Conservation (phyloP, 2,113 vertebrate species). For the Phalacrocorax aristotelis region DNA sequence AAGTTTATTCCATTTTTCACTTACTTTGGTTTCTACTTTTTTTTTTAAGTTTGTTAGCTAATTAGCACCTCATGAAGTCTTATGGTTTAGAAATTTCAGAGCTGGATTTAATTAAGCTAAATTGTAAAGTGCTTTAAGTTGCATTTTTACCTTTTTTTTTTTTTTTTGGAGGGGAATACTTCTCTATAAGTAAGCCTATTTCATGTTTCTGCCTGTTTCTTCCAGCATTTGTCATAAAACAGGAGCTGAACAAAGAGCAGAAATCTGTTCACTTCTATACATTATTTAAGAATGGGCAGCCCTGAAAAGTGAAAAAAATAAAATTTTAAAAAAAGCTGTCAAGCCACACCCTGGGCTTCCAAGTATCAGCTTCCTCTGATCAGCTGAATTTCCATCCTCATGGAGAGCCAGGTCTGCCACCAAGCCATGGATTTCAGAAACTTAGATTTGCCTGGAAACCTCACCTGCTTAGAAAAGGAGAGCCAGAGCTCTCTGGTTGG, state of each 20-base stretch:
- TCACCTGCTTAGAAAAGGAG: background rate
- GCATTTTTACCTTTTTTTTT: background rate
- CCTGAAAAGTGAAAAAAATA: background rate
- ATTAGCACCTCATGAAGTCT: background rate
- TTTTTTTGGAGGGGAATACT: background rate
- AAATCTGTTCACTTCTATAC: background rate
- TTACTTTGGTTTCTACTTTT: background rate
- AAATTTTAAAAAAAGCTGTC: background rate
- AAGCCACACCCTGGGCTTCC: background rate
- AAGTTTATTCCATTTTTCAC: background rate
- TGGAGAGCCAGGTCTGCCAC: background rate
- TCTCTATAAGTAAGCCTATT: background rate
- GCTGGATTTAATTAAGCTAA: conserved; percentile 39
- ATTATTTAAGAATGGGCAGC: fast-evolving
- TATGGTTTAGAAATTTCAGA: conserved; percentile 15
- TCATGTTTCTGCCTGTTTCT: background rate
- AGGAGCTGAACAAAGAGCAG: background rate
- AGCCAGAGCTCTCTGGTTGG: background rate
- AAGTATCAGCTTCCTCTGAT: background rate
- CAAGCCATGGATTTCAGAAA: background rate
- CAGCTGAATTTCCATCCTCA: background rate
- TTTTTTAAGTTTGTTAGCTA: background rate
- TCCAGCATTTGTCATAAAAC: background rate
- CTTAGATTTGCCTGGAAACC: background rate
- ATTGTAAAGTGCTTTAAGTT: background rate